These are phyloP conservation scores for Spongilla lacustris DNA, from an alignment of 37 sponge, comb jelly and placozoan genomes.

Conservation along the genomic window DNA sequence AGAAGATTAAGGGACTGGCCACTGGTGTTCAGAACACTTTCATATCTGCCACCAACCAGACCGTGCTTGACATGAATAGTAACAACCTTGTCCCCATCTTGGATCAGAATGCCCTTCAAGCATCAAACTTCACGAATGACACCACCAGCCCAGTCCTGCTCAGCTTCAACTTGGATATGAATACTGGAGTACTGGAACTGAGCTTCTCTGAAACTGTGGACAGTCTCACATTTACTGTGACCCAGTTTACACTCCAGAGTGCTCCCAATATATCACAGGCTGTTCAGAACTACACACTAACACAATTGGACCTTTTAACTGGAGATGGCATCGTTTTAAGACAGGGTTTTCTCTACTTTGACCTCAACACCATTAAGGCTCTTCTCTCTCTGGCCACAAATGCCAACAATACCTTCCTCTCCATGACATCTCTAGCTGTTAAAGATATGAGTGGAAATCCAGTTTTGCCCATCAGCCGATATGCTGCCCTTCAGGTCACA, in stretches of 20 bases:
- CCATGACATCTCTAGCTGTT: conserved; percentile 60
- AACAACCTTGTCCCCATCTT: conserved; percentile 60
- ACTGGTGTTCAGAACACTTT: conserved; percentile 63
- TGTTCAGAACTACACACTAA: conserved; percentile 54
- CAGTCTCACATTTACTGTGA: conserved; percentile 64
- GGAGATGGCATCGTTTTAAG: conserved; percentile 64
- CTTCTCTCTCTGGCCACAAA: conserved; percentile 62
- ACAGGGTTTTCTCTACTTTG: conserved; percentile 55
- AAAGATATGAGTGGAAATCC: conserved; percentile 81
- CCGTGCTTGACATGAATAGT: conserved; percentile 84
- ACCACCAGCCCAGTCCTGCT: conserved; percentile 71
- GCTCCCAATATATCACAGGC: conserved; percentile 1
- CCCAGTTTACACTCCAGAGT: conserved; percentile 75
- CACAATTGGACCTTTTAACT: conserved; percentile 45
- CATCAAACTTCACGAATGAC: conserved; percentile 76
- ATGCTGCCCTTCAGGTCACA: conserved; percentile 43
- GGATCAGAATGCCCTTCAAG: conserved; percentile 42
- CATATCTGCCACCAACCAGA: conserved; percentile 49
- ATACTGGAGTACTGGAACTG: conserved; percentile 59
- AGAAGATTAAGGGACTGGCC: conserved; percentile 75
- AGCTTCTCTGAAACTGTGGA: conserved; percentile 90
- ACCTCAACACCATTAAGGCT: conserved; percentile 83
- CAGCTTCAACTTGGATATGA: conserved; percentile 75
- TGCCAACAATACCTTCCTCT: conserved; percentile 62
- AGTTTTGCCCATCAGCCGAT: conserved; percentile 40